Base-by-base conservation (phyloP, 2,113 vertebrate species). In the Paradoxurus hermaphroditus region DNA sequence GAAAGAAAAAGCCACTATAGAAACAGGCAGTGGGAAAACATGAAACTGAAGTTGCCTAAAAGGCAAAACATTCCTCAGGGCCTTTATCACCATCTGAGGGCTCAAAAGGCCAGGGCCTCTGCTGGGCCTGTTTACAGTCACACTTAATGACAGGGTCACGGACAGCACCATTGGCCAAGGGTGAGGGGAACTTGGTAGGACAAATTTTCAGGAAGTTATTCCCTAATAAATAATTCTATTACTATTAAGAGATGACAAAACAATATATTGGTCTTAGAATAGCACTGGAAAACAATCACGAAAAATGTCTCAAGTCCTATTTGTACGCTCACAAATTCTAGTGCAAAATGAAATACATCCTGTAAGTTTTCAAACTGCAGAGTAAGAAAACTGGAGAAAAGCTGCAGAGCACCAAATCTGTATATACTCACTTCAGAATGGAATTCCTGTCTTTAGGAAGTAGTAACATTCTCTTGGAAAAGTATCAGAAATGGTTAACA, bases 181-280 rank as follows among this genome's bases (percentile, higher is more conserved):
- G 63, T 13, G 34, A 83, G n/a, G 7, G 36, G 62, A 46, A 29
- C n/a, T 23, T 67, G 51, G 68, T 27, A 36, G 44, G 25, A 81
- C 6, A 34, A 15, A 67, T 44, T 92, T 84, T 86, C 89, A 86
- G 59, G 10, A 96, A 97, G 15, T 59, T 85, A 46, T n/a, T 97
- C 75, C 25, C 82, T 89, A 94, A 91, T 51, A 29, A 72, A n/a
- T 21, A 78, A 65, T 16, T 78, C 72, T 46, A 44, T 86, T 96
- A 65, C 36, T 79, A 16, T 31, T 75, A 67, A 92, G 46, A 75
- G 53, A 77, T 65, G 77, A 95, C 65, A 68, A 77, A 89, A 91
- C 11, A 8, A 94, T 49, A 86, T 25, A 44, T 2, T 95, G n/a
- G 83, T 70, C 46, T 96, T 86, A 70, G 73, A 92, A 75, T 1